phyloP scores from a whole-genome alignment of 2,888 invertebrate genomes.

The Sarcophaga caerulescens region DNA sequence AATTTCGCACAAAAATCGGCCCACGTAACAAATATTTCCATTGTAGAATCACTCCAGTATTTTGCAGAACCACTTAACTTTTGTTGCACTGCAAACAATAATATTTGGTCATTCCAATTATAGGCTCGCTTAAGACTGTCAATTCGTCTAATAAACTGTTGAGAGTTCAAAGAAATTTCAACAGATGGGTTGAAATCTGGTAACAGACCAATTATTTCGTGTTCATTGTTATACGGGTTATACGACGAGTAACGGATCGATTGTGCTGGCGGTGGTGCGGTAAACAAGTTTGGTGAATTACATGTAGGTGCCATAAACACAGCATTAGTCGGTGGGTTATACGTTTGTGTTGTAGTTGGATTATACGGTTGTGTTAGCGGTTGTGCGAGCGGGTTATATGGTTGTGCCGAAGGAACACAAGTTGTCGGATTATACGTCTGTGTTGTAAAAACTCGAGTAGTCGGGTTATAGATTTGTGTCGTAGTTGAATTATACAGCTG shows the following conservation, averaged over 20 bases:
- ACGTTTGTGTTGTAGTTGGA: neutral
- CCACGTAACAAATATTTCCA: slow-evolving; percentile 55
- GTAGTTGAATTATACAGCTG: neutral
- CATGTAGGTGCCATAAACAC: neutral
- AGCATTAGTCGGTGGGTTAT: neutral
- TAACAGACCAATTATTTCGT: neutral
- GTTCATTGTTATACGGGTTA: neutral
- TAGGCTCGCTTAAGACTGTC: neutral
- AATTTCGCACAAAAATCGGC: slow-evolving; percentile 38
- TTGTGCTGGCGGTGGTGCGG: neutral
- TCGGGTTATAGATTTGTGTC: neutral
- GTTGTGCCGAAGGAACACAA: neutral
- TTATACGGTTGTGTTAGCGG: neutral
- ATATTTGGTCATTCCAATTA: neutral
- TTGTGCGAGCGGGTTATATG: neutral
- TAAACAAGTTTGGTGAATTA: neutral
- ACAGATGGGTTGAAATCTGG: no score
- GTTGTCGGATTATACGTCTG: neutral
- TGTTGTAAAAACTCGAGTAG: neutral
- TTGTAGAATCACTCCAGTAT: slow-evolving; percentile 46
- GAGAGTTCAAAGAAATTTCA: slow-evolving; percentile 38
- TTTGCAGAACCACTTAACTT: slow-evolving; percentile 41
- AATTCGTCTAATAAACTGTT: slow-evolving; percentile 36
- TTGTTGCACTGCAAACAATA: slow-evolving; percentile 30
- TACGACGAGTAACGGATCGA: neutral